Evolutionary conservation across 2,113 vertebrate genomes (phyloP), one percentile per base, ranked within the genome.

Genomic region (Fregata magnificens): DNA sequence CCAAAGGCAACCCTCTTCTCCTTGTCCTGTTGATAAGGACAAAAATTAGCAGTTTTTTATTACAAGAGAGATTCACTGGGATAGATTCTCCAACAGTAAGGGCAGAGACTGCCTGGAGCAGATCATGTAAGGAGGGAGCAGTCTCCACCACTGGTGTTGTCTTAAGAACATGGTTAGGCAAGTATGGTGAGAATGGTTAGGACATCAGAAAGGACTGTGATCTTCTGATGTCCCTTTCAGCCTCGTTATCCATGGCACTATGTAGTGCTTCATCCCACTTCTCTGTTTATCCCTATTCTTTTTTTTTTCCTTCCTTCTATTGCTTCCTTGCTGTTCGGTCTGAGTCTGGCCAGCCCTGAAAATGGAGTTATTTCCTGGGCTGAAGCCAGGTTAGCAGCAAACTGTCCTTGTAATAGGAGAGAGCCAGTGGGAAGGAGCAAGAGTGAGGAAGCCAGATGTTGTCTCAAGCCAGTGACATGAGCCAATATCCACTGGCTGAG

Each of bases 401-500:
- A 88, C 91, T 76, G 73, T 79, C 77, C 77, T 89, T 95, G 77
- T 92, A 91, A 79, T 50, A 82, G 42, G 56, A 94, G 86, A 86
- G 31, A 86, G 58, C 31, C 59, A 82, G 56, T 85, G 53, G 81
- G 83, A 95, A 95, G 91, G 70, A 94, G 78, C 36, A 89, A 66
- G 77, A 87, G 10, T 2, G 66, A 85, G 81, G 82, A 79, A 95
- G 81, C 66, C 93, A 97, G 91, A 91, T 91, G 94, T 95, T 96
- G 47, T 95, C 89, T 95, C 73, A 93, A 91, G 84, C 70, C 91
- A 69, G 84, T 55, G 70, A 79, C 40, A 52, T 13, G 66, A 95
- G 94, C 94, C 96, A 95, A 69, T 34, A 94, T 82, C 78, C 70
- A 62, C 67, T 82, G 93, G 94, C 94, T 91, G 58, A 58, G 78